These are phyloP conservation scores for Siphlonurus alternatus DNA, from an alignment of 2,888 invertebrate genomes.

Conservation along the genomic window DNA sequence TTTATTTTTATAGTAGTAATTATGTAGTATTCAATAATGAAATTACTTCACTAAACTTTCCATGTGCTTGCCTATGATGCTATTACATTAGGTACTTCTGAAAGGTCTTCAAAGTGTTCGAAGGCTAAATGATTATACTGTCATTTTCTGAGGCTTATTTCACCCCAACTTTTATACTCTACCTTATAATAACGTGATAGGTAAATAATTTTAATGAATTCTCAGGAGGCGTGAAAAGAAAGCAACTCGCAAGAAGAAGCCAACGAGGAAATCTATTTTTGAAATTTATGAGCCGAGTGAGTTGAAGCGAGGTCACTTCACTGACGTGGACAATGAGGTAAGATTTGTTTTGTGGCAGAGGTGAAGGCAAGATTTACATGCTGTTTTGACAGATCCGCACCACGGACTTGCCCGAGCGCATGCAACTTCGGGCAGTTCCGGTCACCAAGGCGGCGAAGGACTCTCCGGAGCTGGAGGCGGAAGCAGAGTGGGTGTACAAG, in stretches of 20 bases:
- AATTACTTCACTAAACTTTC: too few species aligned
- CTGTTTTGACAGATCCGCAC: slow-evolving; percentile 44
- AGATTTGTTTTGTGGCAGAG: slow-evolving; percentile 7
- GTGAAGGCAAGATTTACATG: background rate
- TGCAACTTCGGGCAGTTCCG: slow-evolving; percentile 78
- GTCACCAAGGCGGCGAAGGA: slow-evolving; percentile 67
- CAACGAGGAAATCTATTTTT: slow-evolving; percentile 71
- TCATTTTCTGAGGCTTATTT: too few species aligned
- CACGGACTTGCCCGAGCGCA: slow-evolving; percentile 79
- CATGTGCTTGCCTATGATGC: too few species aligned
- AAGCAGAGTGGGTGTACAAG: slow-evolving; percentile 95
- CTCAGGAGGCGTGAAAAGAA: slow-evolving; percentile 38
- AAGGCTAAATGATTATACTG: too few species aligned
- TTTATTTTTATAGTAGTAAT: too few species aligned
- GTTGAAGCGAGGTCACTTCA: slow-evolving; percentile 88
- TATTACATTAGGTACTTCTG: too few species aligned
- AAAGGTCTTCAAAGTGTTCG: too few species aligned
- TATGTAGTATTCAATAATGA: too few species aligned
- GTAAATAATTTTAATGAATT: background rate
- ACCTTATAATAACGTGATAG: too few species aligned
- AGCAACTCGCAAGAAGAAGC: slow-evolving; percentile 56
- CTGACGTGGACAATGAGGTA: slow-evolving; percentile 76
- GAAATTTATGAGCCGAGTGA: slow-evolving; percentile 97
- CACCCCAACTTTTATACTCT: too few species aligned
- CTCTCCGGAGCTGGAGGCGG: slow-evolving; percentile 76